A percentile compares a stretch with the other conserved stretches of the same genome.
Conservation (phyloP, 2,113 vertebrate genomes). For the Aix galericulata region DNA sequence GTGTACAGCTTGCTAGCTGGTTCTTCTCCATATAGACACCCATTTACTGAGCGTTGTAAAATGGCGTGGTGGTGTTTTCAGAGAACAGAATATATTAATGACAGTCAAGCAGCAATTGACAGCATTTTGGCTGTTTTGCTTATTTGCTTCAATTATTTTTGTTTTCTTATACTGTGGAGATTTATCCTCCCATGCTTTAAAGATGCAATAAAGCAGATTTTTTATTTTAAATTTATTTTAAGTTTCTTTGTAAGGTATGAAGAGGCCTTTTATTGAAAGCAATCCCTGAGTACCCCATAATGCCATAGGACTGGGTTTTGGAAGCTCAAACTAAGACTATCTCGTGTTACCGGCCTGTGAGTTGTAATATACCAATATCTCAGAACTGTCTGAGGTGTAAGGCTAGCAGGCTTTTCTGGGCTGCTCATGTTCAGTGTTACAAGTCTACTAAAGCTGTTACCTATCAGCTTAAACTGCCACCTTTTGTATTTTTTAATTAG, state of each 20-base stretch:
- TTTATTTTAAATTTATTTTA: background rate
- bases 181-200: background rate
- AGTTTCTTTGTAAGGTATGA: background rate
- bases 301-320: background rate
- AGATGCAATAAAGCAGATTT: background rate
- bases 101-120: background rate
- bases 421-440: background rate
- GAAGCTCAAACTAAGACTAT: background rate
- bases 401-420: background rate
- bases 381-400: background rate
- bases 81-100: background rate
- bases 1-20: background rate
- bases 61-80: background rate
- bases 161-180: background rate
- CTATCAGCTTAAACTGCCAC: background rate
- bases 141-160: background rate
- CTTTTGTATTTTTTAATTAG: constrained; percentile 27
- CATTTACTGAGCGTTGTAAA: background rate
- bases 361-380: background rate
- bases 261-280: background rate
- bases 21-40: background rate
- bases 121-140: background rate
- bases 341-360: background rate
- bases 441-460: background rate
- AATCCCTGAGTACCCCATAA: background rate